Evolutionary conservation across 2,113 vertebrate species (phyloP).

Genomic region (Telmatochromis sp.): DNA sequence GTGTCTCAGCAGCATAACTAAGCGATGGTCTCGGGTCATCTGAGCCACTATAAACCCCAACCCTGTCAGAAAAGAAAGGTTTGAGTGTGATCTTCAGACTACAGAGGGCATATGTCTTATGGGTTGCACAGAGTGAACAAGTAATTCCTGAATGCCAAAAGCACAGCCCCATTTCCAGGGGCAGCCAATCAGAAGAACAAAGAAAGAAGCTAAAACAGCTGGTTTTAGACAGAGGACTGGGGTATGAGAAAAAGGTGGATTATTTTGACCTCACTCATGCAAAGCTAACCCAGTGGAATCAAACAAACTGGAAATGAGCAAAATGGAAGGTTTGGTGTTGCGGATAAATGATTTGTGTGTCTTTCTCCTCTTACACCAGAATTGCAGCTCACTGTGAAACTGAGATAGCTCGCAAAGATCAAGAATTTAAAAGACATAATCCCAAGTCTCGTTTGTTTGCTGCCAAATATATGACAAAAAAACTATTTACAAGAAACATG

Average conservation of each 20-base stretch:
- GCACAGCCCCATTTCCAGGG: not conserved
- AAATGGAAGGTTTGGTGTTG: not conserved
- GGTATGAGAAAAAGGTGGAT: not conserved
- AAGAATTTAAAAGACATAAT: not conserved
- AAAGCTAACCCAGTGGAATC: not conserved
- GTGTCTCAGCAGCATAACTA: too few species aligned
- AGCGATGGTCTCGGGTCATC: too few species aligned
- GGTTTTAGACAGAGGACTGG: not conserved
- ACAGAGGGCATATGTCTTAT: not conserved
- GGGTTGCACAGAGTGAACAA: not conserved
- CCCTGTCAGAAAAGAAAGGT: not conserved
- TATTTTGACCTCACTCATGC: not conserved
- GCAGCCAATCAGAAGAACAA: not conserved
- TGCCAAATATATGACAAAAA: not conserved
- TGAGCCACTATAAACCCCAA: too few species aligned
- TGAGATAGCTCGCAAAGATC: not conserved
- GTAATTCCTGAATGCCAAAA: not conserved
- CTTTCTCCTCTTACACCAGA: not conserved
- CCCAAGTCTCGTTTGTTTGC: not conserved
- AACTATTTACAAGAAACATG: not conserved
- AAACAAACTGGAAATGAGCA: not conserved
- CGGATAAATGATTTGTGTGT: not conserved
- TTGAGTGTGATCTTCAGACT: not conserved
- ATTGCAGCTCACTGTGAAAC: not conserved
- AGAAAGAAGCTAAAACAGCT: not conserved